phyloP scores from a whole-genome alignment of 2,888 invertebrate genomes.

The Dione vanillae region DNA sequence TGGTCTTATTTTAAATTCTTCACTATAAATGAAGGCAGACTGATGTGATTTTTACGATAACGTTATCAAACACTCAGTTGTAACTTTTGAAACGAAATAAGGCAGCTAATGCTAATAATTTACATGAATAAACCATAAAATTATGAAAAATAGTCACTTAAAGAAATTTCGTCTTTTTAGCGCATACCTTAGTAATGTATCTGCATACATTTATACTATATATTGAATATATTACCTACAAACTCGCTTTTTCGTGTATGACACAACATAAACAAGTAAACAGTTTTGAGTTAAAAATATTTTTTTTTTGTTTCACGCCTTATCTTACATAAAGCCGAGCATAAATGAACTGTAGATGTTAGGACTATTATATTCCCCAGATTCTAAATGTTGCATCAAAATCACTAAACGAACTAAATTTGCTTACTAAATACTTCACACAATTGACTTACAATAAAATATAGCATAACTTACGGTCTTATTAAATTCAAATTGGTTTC shows the following conservation, averaged over 20 bases:
- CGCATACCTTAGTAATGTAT: constrained; percentile 49
- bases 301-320: too few species aligned
- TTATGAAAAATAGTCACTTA: constrained; percentile 67
- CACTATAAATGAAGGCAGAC: constrained; percentile 11
- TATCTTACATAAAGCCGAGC: too few species aligned
- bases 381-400: background rate
- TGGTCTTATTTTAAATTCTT: constrained; percentile 1
- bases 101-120: constrained; percentile 75
- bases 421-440: background rate
- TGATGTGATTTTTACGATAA: constrained; percentile 37
- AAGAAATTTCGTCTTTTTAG: constrained; percentile 63
- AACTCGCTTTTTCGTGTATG: background rate
- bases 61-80: constrained; percentile 33
- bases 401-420: background rate
- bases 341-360: too few species aligned
- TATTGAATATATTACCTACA: constrained; percentile 60
- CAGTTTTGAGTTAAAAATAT: background rate
- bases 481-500: constrained; percentile 29
- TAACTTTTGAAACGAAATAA: constrained; percentile 59
- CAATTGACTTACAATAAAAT: background rate
- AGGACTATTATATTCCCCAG: too few species aligned
- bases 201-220: constrained; percentile 51
- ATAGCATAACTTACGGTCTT: constrained; percentile 2
- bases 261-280: background rate
- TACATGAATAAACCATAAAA: constrained; percentile 74